Conservation (phyloP, 2,797 vertebrate species). For the Dallia pectoralis region DNA sequence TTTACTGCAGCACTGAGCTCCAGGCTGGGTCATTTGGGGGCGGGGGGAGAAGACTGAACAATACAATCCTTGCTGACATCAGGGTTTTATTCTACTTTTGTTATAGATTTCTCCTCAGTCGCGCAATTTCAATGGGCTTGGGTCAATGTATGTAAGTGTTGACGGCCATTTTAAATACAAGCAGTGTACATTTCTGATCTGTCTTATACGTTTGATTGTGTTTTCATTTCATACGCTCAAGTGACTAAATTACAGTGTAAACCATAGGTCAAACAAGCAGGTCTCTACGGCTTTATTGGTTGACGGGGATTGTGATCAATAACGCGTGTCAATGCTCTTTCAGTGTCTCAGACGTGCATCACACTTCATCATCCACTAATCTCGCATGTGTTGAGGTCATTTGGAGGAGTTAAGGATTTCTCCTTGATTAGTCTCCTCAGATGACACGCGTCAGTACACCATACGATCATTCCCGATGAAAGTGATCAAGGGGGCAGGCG, state of each 20-base stretch:
- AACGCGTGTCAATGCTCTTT: constrained; percentile 56
- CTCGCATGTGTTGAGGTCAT: constrained; percentile 64
- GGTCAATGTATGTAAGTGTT: not conserved
- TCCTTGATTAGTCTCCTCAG: constrained; percentile 46
- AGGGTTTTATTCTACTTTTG: constrained; percentile 41
- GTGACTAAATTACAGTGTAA: constrained; percentile 48
- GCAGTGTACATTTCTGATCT: not conserved
- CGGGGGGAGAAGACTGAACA: constrained; percentile 18
- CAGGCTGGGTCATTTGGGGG: constrained; percentile 23
- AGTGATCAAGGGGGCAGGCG: constrained; percentile 39
- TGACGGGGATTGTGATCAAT: constrained; percentile 57
- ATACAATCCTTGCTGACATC: constrained; percentile 49
- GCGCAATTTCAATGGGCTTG: not conserved
- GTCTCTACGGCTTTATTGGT: constrained; percentile 31
- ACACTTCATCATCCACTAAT: constrained; percentile 55
- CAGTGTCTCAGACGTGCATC: constrained; percentile 57
- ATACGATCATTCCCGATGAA: constrained; percentile 25
- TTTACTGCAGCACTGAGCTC: constrained; percentile 45
- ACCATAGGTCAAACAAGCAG: constrained; percentile 32
- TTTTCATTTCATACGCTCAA: constrained; percentile 15
- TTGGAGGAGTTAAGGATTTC: constrained; percentile 45
- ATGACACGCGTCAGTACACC: constrained; percentile 51
- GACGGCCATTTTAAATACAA: not conserved
- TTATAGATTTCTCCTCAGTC: constrained; percentile 11
- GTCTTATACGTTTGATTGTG: not conserved